A percentile compares a stretch with the other conserved stretches of the same genome.
These are phyloP conservation scores for Eleutherodactylus coqui DNA, from an alignment of 2,797 vertebrate species.

Conservation along the genomic window DNA sequence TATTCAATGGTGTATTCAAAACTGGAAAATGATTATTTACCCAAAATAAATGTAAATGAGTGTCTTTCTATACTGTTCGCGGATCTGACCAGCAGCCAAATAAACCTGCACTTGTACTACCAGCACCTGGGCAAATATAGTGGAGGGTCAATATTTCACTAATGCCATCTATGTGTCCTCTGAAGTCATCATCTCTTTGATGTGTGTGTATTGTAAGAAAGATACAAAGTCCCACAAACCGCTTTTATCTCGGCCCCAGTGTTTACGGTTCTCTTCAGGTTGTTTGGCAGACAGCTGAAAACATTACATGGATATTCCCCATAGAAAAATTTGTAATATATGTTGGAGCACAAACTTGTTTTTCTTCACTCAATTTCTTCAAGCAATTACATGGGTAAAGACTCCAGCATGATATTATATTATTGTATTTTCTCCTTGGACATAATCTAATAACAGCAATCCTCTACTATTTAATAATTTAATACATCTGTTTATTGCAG, in stretches of 20 bases:
- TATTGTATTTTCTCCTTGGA: no score
- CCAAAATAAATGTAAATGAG: constrained; percentile 48
- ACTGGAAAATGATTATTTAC: constrained; percentile 47
- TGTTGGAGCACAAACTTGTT: not conserved
- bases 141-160: constrained; percentile 15
- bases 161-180: constrained; percentile 33
- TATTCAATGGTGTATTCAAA: constrained; percentile 41
- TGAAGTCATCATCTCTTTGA: constrained; percentile 25
- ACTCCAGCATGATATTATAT: no score
- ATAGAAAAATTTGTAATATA: not conserved
- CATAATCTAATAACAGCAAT: no score
- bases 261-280: not conserved
- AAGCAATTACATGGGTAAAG: not conserved
- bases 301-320: not conserved
- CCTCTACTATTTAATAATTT: no score
- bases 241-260: not conserved
- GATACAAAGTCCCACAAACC: constrained; percentile 16
- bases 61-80: constrained; percentile 37
- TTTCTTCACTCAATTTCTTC: no score
- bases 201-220: not conserved
- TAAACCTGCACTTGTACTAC: constrained; percentile 22
- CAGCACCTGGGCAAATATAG: constrained; percentile 55
- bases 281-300: not conserved
- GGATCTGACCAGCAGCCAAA: constrained; percentile 47
- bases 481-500: no score